Evolutionary conservation across 2,888 invertebrate genomes (phyloP).

Genomic region (Pycnomerus fuliginosus): DNA sequence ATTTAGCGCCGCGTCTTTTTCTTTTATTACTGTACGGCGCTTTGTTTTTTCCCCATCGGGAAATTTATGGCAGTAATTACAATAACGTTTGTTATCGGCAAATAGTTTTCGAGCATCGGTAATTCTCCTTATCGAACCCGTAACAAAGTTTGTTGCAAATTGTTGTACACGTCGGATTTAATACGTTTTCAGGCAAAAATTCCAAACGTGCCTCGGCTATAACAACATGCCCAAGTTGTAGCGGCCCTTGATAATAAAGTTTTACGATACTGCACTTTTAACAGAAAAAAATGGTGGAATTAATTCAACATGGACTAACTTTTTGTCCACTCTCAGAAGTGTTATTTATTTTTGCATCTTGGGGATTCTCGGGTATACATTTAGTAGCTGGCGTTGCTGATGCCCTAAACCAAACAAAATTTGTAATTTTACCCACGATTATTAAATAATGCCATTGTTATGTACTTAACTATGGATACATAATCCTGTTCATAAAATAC

Average conservation of each 20-base stretch:
- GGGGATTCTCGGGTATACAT: constrained; percentile 14
- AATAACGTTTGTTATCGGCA: background rate
- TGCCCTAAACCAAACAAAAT: constrained; percentile 29
- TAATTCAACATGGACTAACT: constrained; percentile 18
- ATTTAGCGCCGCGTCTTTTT: background rate
- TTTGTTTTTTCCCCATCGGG: too few relatives aligned
- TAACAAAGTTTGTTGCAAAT: too few relatives aligned
- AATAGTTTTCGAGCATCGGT: background rate
- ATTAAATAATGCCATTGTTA: too few relatives aligned
- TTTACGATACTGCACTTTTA: constrained; percentile 19
- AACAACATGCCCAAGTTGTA: too few relatives aligned
- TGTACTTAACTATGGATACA: too few relatives aligned
- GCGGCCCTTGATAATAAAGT: constrained; percentile 20
- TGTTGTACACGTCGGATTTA: too few relatives aligned
- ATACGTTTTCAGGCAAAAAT: constrained; percentile 1
- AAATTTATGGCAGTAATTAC: background rate
- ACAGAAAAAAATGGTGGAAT: constrained; percentile 19
- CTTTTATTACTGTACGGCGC: background rate
- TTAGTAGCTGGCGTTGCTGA: constrained; percentile 5
- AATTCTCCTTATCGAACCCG: background rate
- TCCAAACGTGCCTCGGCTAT: background rate
- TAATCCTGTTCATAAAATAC: too few relatives aligned
- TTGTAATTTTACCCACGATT: too few relatives aligned
- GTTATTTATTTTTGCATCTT: constrained; percentile 30
- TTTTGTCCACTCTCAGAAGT: constrained; percentile 24